Conservation (phyloP, 2,797 vertebrate genomes). For the Lepus oiostolus region DNA sequence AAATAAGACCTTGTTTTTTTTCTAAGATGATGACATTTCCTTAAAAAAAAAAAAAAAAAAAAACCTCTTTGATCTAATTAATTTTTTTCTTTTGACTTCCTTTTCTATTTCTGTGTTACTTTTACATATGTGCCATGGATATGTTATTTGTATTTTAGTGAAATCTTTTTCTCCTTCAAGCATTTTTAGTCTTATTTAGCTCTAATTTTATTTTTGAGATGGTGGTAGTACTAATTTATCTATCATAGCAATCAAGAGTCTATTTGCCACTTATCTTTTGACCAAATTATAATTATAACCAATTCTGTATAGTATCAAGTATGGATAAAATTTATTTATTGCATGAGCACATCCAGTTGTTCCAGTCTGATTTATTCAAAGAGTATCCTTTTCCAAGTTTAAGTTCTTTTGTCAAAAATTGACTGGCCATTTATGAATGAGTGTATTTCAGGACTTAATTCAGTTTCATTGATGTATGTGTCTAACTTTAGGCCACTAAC, state of each 20-base stretch:
- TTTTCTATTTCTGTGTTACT: not conserved
- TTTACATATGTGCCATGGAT: not conserved
- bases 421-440: not conserved
- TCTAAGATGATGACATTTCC: constrained; percentile 17
- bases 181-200: not conserved
- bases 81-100: not conserved
- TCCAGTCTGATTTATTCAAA: not conserved
- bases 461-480: not conserved
- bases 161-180: not conserved
- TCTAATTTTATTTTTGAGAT: not conserved
- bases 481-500: not conserved
- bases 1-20: constrained; percentile 14
- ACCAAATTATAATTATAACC: not conserved
- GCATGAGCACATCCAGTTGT: not conserved
- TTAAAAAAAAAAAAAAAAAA: not conserved
- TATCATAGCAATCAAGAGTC: not conserved
- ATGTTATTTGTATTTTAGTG: not conserved
- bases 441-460: not conserved
- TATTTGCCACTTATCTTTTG: not conserved
- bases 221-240: not conserved
- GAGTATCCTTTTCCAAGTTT: not conserved
- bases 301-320: not conserved
- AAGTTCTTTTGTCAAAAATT: not conserved
- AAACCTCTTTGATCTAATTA: constrained; percentile 24
- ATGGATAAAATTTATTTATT: not conserved